Evolutionary conservation across 2,797 vertebrate species (phyloP).

Genomic region (Hipposideros larvatus): DNA sequence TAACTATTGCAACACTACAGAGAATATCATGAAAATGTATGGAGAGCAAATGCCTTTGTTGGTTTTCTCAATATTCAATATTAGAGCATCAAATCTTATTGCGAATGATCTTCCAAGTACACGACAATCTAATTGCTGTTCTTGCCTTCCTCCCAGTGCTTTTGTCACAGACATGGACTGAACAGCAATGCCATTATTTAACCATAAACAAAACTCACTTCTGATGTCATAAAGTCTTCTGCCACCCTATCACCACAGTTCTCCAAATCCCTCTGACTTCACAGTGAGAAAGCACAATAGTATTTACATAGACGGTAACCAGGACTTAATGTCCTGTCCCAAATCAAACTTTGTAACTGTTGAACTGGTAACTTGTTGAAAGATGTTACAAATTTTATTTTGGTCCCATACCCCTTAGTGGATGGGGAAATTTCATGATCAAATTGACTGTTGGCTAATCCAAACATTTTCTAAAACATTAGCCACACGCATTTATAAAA

Average conservation of each 20-base stretch:
- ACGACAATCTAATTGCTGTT: neutral
- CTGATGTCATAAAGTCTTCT: neutral
- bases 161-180: neutral
- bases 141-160: neutral
- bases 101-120: neutral
- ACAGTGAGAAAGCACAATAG: neutral
- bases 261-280: neutral
- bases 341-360: neutral
- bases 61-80: neutral
- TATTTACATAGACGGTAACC: neutral
- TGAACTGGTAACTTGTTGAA: neutral
- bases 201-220: conserved; percentile 36
- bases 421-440: neutral
- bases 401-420: neutral
- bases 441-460: neutral
- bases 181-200: neutral
- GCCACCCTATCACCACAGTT: neutral
- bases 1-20: neutral
- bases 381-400: conserved; percentile 3
- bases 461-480: conserved; percentile 56
- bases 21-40: conserved; percentile 3
- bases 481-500: conserved; percentile 61
- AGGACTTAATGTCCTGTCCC: neutral
- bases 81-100: neutral
- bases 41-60: neutral